Evolutionary conservation across 2,888 invertebrate species (phyloP).

Genomic region (Dendrolimus pini): DNA sequence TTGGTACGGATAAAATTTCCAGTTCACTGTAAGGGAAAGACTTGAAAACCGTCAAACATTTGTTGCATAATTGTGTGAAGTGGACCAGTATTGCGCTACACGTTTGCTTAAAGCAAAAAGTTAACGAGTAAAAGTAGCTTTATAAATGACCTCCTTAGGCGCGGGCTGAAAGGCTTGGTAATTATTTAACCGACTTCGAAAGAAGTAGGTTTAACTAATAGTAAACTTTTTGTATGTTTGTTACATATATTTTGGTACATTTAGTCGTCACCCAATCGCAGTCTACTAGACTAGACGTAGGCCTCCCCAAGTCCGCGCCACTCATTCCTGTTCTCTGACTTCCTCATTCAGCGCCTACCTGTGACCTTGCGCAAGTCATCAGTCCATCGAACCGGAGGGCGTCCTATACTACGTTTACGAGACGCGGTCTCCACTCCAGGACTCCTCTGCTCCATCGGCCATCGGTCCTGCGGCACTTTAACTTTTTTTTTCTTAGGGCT

Average conservation of each 20-base stretch:
- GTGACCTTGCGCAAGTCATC: background rate
- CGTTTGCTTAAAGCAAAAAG: background rate
- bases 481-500: too few species aligned
- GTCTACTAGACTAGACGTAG: background rate
- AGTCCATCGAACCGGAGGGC: background rate
- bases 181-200: too few species aligned
- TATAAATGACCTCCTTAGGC: background rate
- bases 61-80: background rate
- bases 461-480: background rate
- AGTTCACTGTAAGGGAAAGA: background rate
- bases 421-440: too few species aligned
- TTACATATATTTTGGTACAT: too few species aligned
- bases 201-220: background rate
- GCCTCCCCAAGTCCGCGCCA: too few species aligned
- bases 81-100: background rate
- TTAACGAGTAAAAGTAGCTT: background rate
- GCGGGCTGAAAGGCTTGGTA: too few species aligned
- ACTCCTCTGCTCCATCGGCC: background rate
- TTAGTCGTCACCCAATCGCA: background rate
- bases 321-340: too few species aligned
- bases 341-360: too few species aligned
- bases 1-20: too few species aligned
- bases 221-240: background rate
- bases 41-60: background rate
- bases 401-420: too few species aligned